These are phyloP conservation scores for Aurelia sp. DNA, from an alignment of 30 jellyfish, hydroid and myxozoan genomes.

Conservation along the genomic window DNA sequence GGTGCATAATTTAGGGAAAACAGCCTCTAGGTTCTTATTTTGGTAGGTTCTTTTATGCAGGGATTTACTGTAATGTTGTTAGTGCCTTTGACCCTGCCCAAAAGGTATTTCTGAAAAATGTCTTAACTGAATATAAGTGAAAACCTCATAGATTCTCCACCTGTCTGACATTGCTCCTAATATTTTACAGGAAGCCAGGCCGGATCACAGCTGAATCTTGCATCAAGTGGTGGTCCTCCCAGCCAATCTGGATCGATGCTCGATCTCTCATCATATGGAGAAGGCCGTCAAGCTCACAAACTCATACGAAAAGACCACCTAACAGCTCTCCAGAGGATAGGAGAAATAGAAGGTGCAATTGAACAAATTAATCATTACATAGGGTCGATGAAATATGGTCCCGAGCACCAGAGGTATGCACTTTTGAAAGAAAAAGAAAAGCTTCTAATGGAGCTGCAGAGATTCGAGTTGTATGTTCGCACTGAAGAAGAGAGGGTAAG, in stretches of 20 bases:
- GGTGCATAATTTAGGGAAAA: no score
- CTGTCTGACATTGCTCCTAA: background rate
- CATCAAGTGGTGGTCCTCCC: constrained; percentile 58
- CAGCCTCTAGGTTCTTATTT: no score
- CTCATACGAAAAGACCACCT: constrained; percentile 91
- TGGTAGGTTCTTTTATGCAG: no score
- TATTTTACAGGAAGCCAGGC: constrained; percentile 32
- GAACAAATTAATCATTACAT: constrained; percentile 83
- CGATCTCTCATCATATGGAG: constrained; percentile 76
- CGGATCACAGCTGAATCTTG: constrained; percentile 71
- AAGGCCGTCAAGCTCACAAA: constrained; percentile 63
- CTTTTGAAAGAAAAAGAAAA: constrained; percentile 85
- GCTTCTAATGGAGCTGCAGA: constrained; percentile 78
- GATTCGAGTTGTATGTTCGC: constrained; percentile 81
- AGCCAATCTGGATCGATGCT: constrained; percentile 73
- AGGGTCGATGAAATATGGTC: constrained; percentile 81
- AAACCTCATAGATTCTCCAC: background rate
- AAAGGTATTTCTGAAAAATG: no score
- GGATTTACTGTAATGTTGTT: no score
- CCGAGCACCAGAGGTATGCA: constrained; percentile 89
- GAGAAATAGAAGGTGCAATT: constrained; percentile 86
- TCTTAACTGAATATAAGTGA: no score
- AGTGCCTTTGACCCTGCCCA: no score
- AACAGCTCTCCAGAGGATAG: constrained; percentile 85
- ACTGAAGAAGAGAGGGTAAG: constrained; percentile 99